Percentiles rank a stretch among this genome's conserved stretches.
Evolutionary conservation across 2,888 invertebrate species (phyloP).

Genomic region (Eristalis intricaria): DNA sequence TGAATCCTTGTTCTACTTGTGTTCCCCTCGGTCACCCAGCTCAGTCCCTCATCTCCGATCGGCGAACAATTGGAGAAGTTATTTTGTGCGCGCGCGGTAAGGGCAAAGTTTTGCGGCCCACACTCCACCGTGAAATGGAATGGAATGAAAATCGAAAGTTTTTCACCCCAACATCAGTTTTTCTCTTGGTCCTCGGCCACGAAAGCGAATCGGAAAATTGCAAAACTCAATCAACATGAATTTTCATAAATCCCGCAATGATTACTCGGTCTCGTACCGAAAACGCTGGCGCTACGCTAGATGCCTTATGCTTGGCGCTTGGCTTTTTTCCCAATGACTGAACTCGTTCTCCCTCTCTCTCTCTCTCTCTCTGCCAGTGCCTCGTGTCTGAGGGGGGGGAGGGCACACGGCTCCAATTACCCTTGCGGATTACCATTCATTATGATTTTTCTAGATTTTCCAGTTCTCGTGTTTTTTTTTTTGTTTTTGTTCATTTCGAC

Average conservation of each 20-base stretch:
- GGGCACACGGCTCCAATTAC: slow-evolving; percentile 53
- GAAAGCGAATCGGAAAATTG: slow-evolving; percentile 56
- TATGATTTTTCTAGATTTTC: slow-evolving; percentile 46
- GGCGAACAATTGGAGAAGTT: slow-evolving; percentile 65
- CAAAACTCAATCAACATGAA: slow-evolving; percentile 71
- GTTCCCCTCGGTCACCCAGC: not conserved
- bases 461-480: not conserved
- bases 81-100: slow-evolving; percentile 59
- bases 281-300: slow-evolving; percentile 18
- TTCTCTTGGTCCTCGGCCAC: slow-evolving; percentile 20
- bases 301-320: not conserved
- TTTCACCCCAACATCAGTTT: slow-evolving; percentile 1
- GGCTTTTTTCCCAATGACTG: not conserved
- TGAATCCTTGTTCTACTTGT: slow-evolving; percentile 53
- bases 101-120: slow-evolving; percentile 49
- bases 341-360: not conserved
- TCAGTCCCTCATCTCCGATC: not conserved
- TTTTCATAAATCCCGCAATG: slow-evolving; percentile 70
- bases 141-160: slow-evolving; percentile 67
- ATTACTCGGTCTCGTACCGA: slow-evolving; percentile 29
- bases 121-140: slow-evolving; percentile 11
- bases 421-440: slow-evolving; percentile 68
- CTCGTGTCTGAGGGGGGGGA: not conserved
- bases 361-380: too few relatives aligned
- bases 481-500: slow-evolving; percentile 11